Conservation (phyloP, 2,113 vertebrate species). For the Thalassarche chlororhynchos region DNA sequence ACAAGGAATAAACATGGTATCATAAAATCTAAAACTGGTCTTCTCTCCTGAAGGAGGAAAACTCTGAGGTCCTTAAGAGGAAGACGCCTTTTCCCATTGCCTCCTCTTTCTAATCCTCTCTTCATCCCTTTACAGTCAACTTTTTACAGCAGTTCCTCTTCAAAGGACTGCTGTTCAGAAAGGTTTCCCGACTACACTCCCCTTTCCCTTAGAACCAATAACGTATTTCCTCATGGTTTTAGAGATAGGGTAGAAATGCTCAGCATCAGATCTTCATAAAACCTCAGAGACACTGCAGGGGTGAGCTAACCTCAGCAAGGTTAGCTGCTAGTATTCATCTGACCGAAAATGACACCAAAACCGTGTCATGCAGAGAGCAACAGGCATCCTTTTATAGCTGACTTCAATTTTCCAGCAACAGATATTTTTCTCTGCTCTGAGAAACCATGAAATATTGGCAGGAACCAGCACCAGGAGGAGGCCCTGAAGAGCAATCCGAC, state of each 20-base stretch:
- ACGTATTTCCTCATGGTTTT: background rate
- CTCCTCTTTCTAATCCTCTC: background rate
- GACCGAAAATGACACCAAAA: background rate
- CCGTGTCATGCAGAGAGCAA: background rate
- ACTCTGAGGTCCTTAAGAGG: background rate
- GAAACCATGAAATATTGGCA: background rate
- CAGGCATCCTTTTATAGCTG: background rate
- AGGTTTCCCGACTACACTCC: background rate
- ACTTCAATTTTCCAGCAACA: background rate
- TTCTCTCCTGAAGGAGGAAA: background rate
- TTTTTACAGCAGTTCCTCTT: background rate
- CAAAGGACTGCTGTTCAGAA: background rate
- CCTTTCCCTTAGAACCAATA: background rate
- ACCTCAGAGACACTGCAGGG: background rate
- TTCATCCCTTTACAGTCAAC: background rate
- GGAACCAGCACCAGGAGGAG: background rate
- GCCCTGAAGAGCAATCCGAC: background rate
- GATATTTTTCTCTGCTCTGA: background rate
- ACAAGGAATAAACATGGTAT: background rate
- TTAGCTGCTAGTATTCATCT: background rate
- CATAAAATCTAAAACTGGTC: background rate
- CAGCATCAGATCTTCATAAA: background rate
- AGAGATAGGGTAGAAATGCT: background rate
- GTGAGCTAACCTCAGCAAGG: no score
- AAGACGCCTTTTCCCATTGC: background rate